Conservation (phyloP, 2,797 vertebrate species). For the Thaleichthys pacificus region DNA sequence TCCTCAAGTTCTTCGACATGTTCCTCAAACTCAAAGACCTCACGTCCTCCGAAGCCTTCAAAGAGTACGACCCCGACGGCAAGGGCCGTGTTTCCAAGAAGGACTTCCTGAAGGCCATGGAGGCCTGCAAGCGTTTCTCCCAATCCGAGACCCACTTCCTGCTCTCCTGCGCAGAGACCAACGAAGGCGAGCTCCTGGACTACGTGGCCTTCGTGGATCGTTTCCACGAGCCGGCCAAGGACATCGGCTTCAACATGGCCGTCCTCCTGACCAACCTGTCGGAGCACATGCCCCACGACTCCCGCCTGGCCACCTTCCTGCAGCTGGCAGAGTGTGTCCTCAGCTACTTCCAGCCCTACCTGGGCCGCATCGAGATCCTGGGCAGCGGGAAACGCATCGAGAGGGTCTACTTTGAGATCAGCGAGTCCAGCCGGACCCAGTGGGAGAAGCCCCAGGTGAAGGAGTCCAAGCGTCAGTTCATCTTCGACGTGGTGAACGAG, state of each 20-base stretch:
- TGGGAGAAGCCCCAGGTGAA: conserved; percentile 97
- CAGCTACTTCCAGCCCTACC: conserved; percentile 88
- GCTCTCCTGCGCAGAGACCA: conserved; percentile 83
- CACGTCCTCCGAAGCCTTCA: conserved; percentile 88
- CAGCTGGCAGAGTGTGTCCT: conserved; percentile 87
- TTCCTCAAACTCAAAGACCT: conserved; percentile 95
- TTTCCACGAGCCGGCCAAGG: conserved; percentile 94
- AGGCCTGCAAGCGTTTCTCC: conserved; percentile 88
- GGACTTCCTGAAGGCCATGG: conserved; percentile 94
- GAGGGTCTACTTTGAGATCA: conserved; percentile 95
- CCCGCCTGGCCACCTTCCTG: conserved; percentile 83
- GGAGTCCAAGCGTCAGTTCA: conserved; percentile 95
- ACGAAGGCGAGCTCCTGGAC: conserved; percentile 84
- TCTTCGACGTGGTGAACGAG: conserved; percentile 95
- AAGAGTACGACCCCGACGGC: conserved; percentile 84
- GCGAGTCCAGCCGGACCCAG: conserved; percentile 90
- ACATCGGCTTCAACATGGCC: conserved; percentile 92
- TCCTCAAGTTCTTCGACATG: conserved; percentile 96
- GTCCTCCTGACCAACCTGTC: conserved; percentile 93
- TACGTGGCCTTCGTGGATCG: conserved; percentile 89
- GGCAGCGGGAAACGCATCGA: conserved; percentile 93
- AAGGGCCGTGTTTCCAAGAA: conserved; percentile 88
- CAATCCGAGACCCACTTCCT: conserved; percentile 86
- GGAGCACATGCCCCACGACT: conserved; percentile 93
- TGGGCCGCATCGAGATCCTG: conserved; percentile 94